Conservation (phyloP, 2,113 vertebrate genomes). For the Puma concolor region DNA sequence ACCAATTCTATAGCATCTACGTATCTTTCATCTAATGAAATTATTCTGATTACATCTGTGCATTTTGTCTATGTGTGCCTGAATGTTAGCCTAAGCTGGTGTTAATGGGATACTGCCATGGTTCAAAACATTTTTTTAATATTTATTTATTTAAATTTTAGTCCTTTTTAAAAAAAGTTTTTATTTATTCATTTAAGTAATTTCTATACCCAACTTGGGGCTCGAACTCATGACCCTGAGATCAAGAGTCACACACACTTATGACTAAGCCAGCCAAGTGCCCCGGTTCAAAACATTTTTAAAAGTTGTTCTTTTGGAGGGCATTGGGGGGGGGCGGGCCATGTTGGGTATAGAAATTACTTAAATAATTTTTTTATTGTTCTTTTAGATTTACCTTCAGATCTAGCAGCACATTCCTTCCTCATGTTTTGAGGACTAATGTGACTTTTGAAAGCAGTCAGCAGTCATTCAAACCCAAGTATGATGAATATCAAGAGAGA, state of each 20-base stretch:
- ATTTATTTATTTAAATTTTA: no score
- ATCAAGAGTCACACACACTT: no score
- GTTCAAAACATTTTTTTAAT: conserved; percentile 38
- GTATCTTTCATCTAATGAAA: background rate
- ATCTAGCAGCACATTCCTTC: conserved; percentile 2
- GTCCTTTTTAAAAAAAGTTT: no score
- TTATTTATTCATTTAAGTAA: no score
- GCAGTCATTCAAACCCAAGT: conserved; percentile 42
- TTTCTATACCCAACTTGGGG: no score
- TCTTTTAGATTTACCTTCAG: background rate
- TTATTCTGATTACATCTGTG: background rate
- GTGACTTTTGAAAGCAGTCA: conserved; percentile 14
- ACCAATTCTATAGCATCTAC: background rate
- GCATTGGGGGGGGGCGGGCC: no score
- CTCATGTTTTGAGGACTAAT: conserved; percentile 20
- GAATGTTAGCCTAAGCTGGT: background rate
- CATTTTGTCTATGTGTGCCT: background rate
- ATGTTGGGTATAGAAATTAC: background rate
- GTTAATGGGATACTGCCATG: background rate
- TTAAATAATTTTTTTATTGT: background rate
- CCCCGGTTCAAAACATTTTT: conserved; percentile 40
- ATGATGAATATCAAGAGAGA: conserved; percentile 9
- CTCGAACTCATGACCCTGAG: no score
- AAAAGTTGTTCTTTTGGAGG: background rate
- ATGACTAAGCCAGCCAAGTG: no score